Evolutionary conservation across 2,113 vertebrate genomes (phyloP).

Genomic region (Cyphomyrus plagiostoma): DNA sequence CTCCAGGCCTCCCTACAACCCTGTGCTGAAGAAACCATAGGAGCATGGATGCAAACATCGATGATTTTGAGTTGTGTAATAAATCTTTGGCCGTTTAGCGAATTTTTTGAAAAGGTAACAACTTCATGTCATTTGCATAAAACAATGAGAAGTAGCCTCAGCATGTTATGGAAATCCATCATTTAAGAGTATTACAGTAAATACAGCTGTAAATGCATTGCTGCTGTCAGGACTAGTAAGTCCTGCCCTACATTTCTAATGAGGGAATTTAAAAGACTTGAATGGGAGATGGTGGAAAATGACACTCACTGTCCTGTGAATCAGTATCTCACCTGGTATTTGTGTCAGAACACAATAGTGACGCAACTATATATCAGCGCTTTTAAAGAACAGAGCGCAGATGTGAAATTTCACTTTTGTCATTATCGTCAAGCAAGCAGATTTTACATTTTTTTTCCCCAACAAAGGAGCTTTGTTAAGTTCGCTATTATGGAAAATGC

Average conservation of each 20-base stretch:
- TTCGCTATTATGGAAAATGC: slow-evolving; percentile 1
- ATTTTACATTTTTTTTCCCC: neutral
- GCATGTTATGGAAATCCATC: neutral
- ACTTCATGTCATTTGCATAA: neutral
- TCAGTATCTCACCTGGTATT: neutral
- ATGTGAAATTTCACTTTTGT: neutral
- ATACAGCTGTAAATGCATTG: neutral
- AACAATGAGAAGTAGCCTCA: neutral
- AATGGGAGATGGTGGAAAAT: neutral
- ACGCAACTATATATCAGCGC: neutral
- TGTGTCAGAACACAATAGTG: neutral
- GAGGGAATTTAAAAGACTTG: neutral
- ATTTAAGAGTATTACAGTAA: neutral
- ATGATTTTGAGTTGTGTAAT: neutral
- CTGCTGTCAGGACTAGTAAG: neutral
- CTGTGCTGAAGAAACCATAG: neutral
- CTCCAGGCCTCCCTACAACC: neutral
- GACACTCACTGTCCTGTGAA: neutral
- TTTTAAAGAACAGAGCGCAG: neutral
- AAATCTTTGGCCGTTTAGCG: neutral
- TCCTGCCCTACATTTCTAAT: neutral
- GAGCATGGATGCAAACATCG: neutral
- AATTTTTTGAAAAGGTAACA: neutral
- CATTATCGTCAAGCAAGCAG: neutral
- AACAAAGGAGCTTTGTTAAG: slow-evolving; percentile 3